These are phyloP conservation scores for pig (Sus scrofa) DNA, from an alignment of 2,113 vertebrate genomes.

Conservation along the genomic window T2T-Sscrofa CM000812.6:178324001-178324500, in stretches of 20 bases:
- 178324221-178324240: constrained; percentile 94
- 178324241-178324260: constrained; percentile 94
- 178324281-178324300: fast-evolving
- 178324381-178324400: neutral
- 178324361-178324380: neutral
- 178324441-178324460: fast-evolving
- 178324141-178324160: constrained; percentile 79
- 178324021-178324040: too few species aligned
- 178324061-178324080: too few species aligned
- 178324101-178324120: neutral
- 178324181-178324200: constrained; percentile 91
- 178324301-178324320: neutral
- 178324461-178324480: neutral
- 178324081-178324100: too few species aligned
- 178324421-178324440: neutral
- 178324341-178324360: neutral
- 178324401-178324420: neutral
- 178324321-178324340: fast-evolving
- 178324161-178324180: constrained; percentile 82
- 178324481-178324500: neutral
- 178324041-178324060: too few species aligned
- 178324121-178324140: constrained; percentile 89
- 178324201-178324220: constrained; percentile 93
- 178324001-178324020: too few species aligned
- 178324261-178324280: constrained; percentile 95